phyloP scores from a whole-genome alignment of 2,113 vertebrate species.

The Anarhynchus alexandrinus region DNA sequence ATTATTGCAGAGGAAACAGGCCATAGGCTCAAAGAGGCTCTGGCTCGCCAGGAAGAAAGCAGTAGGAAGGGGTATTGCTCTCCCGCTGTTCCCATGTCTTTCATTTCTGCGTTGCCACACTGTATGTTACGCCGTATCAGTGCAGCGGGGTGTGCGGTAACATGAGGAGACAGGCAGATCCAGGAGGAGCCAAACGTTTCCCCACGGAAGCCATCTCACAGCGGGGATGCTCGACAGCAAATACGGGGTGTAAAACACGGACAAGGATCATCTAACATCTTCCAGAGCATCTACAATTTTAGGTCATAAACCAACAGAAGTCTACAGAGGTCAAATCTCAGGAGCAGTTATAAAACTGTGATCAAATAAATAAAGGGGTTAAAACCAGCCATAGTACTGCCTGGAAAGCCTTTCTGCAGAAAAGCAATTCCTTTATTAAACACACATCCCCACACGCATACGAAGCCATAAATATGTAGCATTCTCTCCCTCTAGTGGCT shows the following conservation, averaged over 20 bases:
- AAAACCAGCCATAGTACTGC: background rate
- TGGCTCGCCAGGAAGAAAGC: background rate
- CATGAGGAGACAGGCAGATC: background rate
- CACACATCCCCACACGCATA: background rate
- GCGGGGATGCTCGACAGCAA: background rate
- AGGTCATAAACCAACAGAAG: background rate
- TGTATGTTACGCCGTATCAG: rapidly evolving
- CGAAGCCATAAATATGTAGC: background rate
- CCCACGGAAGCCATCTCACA: background rate
- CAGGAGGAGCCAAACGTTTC: background rate
- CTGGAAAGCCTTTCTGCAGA: background rate
- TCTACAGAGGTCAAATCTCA: background rate
- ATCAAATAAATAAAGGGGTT: background rate
- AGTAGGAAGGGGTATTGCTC: background rate
- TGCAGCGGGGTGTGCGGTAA: background rate
- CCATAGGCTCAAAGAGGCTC: background rate
- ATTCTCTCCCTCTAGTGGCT: constrained; percentile 58
- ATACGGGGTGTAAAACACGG: background rate
- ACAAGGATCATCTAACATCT: background rate
- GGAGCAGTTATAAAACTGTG: background rate
- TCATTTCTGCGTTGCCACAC: background rate
- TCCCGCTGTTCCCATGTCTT: background rate
- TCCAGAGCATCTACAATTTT: background rate
- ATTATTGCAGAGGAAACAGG: background rate
- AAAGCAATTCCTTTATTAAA: background rate